phyloP scores from a whole-genome alignment of 2,888 invertebrate species.

The Lepeophtheirus nordmannii region DNA sequence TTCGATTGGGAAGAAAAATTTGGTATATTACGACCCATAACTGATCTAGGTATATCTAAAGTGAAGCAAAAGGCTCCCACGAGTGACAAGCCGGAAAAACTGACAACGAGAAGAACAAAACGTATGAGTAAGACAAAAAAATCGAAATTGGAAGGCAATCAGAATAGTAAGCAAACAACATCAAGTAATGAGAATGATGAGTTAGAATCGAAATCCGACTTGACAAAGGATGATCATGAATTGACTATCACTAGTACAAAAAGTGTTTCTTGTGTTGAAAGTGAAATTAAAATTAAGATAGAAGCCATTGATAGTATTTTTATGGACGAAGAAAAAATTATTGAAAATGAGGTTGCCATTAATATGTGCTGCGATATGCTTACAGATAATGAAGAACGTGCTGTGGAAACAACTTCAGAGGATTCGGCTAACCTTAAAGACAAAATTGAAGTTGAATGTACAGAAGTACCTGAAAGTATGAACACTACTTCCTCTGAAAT shows the following conservation, averaged over 20 bases:
- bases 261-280: too few relatives aligned
- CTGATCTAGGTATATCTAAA: too few relatives aligned
- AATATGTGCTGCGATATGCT: too few relatives aligned
- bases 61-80: too few relatives aligned
- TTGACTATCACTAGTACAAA: neutral
- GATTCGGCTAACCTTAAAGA: neutral
- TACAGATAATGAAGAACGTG: too few relatives aligned
- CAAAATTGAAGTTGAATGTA: neutral
- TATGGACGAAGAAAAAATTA: neutral
- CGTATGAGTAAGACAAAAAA: neutral
- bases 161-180: neutral
- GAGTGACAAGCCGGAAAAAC: neutral
- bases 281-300: too few relatives aligned
- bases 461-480: slow-evolving; percentile 8
- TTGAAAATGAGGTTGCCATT: neutral
- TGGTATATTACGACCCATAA: neutral
- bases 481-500: neutral
- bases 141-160: neutral
- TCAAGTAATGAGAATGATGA: neutral
- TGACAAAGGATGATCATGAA: neutral
- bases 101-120: neutral
- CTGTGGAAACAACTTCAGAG: too few relatives aligned
- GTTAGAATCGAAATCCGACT: neutral
- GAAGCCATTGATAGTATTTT: too few relatives aligned
- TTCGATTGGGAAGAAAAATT: neutral